Evolutionary conservation across 2,888 invertebrate species (phyloP), one percentile per base, ranked within the genome.

Genomic region (Callyntrura sp.): DNA sequence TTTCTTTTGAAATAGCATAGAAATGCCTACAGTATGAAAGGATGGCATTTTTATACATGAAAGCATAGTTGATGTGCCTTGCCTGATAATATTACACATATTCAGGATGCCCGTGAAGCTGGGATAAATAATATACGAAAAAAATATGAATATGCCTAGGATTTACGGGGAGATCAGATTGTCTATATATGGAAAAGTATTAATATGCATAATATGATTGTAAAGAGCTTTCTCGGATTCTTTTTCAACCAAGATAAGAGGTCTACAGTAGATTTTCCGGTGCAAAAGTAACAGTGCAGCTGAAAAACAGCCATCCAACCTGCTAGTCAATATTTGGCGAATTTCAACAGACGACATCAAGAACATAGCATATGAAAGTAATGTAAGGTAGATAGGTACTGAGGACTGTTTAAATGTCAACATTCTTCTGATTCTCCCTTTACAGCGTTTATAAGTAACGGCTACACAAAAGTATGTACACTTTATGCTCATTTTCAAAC

Each of bases 241-340:
- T 51, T 68, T 85, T 76, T 45, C 51, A 60, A 60, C 76, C 28
- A 14, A 60, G 76, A 85, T 79, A 79, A 85, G 76, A 20, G 76
- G 73, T 85, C 85, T 85, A 76, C 43, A 76, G 73, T 35, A 84
- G 84, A 84, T 84, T 84, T 84, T 84, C 70, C 28, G 57, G 20
- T 62, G 28, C n/a, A 28, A 5, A 14, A 14, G 65, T 35, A 35
- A 35, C 35, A 4, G 35, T 2, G 35, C 2, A 35, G 35, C 35
- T 35, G 35, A 35, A 35, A 35, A 35, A 35, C 65, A 68, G 65
- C 25, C 17, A 70, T 4, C 35, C 17, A 6, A 6, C 35, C 35
- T 4, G 6, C 35, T 35, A 35, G 35, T 9, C 17, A 8, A 17
- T 43, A 17, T 45, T 70, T 70, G 35, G 4, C 17, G 45, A n/a